phyloP scores from a whole-genome alignment of 2,113 vertebrate genomes.

The Physeter macrocephalus region DNA sequence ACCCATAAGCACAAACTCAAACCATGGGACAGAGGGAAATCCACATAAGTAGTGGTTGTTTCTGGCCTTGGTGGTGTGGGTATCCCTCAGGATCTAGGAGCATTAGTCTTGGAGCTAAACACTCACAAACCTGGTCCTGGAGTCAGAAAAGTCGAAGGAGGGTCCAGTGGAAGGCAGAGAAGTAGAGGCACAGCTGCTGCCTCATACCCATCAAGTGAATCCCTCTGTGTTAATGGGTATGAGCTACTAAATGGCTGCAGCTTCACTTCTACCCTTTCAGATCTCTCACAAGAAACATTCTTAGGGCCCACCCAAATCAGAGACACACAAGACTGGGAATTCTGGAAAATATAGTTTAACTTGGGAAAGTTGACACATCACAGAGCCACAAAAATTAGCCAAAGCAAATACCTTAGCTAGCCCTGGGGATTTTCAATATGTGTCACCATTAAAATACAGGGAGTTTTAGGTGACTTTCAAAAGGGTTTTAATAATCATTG shows the following conservation, averaged over 20 bases:
- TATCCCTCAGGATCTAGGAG: not conserved
- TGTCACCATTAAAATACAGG: not conserved
- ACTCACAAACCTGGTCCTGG: not conserved
- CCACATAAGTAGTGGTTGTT: not conserved
- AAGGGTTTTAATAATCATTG: not conserved
- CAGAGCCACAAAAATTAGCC: not conserved
- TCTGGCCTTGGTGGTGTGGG: not conserved
- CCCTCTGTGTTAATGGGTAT: too few relatives aligned
- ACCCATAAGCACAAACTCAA: not conserved
- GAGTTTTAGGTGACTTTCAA: not conserved
- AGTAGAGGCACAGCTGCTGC: not conserved
- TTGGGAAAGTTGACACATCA: not conserved
- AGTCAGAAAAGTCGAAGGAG: not conserved
- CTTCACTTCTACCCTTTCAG: not conserved
- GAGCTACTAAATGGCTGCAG: not conserved
- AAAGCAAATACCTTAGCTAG: not conserved
- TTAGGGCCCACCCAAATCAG: not conserved
- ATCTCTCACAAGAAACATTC: not conserved
- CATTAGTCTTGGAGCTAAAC: not conserved
- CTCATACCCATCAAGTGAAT: rapidly evolving
- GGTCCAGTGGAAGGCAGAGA: not conserved
- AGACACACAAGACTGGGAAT: not conserved
- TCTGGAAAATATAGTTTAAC: not conserved
- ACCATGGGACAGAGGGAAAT: not conserved
- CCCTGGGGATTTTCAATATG: not conserved